Evolutionary conservation across 2,888 invertebrate genomes (phyloP).

Genomic region (Caenorhabditis sp.): DNA sequence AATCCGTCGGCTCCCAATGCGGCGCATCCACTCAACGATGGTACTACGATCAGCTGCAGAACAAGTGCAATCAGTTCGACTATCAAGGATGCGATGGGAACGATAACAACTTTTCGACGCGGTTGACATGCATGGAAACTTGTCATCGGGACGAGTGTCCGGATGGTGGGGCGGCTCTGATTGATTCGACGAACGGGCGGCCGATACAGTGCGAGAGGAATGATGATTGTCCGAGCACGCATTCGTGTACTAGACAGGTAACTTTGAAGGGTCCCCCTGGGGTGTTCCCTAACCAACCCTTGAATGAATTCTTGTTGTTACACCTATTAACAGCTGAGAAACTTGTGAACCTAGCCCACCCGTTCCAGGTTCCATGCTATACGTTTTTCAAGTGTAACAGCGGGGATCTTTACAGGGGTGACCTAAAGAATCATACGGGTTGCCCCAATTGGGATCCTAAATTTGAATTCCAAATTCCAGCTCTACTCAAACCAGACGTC

Average conservation of each 20-base stretch:
- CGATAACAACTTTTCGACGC: conserved; percentile 75
- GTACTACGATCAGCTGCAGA: conserved; percentile 78
- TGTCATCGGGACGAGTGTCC: conserved; percentile 72
- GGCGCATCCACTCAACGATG: conserved; percentile 89
- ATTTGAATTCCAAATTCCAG: no score
- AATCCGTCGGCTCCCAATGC: conserved; percentile 56
- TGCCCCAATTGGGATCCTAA: no score
- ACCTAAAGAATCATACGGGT: no score
- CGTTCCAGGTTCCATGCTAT: no score
- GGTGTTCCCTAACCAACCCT: no score
- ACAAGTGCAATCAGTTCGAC: conserved; percentile 73
- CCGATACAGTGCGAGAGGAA: conserved; percentile 60
- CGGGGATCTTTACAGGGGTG: no score
- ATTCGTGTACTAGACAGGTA: conserved; percentile 66
- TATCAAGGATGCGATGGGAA: conserved; percentile 78
- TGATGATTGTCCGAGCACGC: conserved; percentile 68
- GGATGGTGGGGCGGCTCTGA: conserved; percentile 69
- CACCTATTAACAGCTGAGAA: no score
- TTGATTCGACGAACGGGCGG: conserved; percentile 62
- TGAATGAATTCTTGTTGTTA: no score
- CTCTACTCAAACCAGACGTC: conserved; percentile 38
- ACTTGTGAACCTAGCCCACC: no score
- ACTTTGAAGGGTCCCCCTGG: no score
- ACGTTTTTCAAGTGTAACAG: no score
- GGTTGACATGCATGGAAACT: conserved; percentile 71